Percentiles rank a stretch among this genome's conserved stretches.
phyloP scores from a whole-genome alignment of 2,888 invertebrate genomes.

The Pecten maximus region DNA sequence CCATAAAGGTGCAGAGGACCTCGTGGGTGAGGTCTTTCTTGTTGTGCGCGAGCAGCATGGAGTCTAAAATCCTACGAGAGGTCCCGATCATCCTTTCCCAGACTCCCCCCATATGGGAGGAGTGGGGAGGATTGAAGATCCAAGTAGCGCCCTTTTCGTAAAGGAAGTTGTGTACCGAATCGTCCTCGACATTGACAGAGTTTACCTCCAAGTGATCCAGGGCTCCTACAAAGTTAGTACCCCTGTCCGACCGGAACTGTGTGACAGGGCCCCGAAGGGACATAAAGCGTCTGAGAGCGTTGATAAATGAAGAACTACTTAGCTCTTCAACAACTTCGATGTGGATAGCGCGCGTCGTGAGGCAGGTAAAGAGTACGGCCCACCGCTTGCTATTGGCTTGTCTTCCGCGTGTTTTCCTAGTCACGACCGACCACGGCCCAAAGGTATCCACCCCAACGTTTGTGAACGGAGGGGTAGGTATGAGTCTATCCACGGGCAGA shows the following conservation, averaged over 20 bases:
- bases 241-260: constrained; percentile 43
- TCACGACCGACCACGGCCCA: constrained; percentile 53
- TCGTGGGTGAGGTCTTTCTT: constrained; percentile 53
- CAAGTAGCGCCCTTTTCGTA: constrained; percentile 39
- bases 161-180: constrained; percentile 42
- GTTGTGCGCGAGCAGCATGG: constrained; percentile 42
- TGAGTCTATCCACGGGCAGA: constrained; percentile 52
- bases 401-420: constrained; percentile 52
- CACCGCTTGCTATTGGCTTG: constrained; percentile 54
- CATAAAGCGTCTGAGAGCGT: constrained; percentile 51
- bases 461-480: constrained; percentile 56
- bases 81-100: constrained; percentile 52
- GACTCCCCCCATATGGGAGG: too few species aligned
- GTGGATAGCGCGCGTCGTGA: constrained; percentile 48
- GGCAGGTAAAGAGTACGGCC: constrained; percentile 50
- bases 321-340: constrained; percentile 53
- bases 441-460: constrained; percentile 58
- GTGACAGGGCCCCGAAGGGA: too few species aligned
- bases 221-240: constrained; percentile 52
- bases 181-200: constrained; percentile 45
- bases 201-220: constrained; percentile 40
- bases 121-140: too few species aligned
- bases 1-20: constrained; percentile 50
- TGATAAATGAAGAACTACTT: constrained; percentile 51
- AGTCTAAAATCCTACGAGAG: constrained; percentile 47